Base-by-base conservation (phyloP, 2,888 invertebrate species). In the Pristionchus arcanus region DNA sequence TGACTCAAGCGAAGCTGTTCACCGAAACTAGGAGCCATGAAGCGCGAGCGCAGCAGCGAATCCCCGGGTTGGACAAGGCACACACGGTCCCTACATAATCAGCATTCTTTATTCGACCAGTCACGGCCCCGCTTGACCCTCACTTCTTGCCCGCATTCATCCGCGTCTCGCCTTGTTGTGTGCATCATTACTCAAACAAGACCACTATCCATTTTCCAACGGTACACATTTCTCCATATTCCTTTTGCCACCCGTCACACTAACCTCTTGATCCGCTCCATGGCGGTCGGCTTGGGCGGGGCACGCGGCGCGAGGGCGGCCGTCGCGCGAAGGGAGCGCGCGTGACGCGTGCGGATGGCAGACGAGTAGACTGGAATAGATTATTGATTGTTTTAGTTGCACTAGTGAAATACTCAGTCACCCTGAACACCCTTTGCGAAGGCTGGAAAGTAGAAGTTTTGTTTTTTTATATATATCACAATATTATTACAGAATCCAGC, bases 331-430 rank as follows among this genome's bases (percentile, higher is more conserved):
- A 91, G 77, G 9, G 90, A 71, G 21, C 83, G 84, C 42, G 68
- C 49, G 53, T 90, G 91, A 21, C 90, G 86, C 13, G 74, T 42
- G 3, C 90, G 87, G 31, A 90, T 49, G 19, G 90, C 85, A 2
- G 90, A 55, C 4, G 91, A 90, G 89, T 87, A 91, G n/a, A 90
- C 90, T 91, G 83, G n/a, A n/a, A n/a, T n/a, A n/a, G n/a, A n/a
- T n/a, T n/a, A n/a, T n/a, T n/a, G n/a, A n/a, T n/a, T n/a, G n/a
- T n/a, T n/a, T n/a, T n/a, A n/a, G n/a, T n/a, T n/a, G n/a, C n/a
- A n/a, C n/a, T n/a, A n/a, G n/a, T n/a, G n/a, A n/a, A n/a, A n/a
- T n/a, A n/a, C n/a, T n/a, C n/a, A n/a, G n/a, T n/a, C n/a, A n/a
- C n/a, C n/a, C n/a, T n/a, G n/a, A n/a, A n/a, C n/a, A n/a, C n/a